Conservation (phyloP, 2,113 vertebrate species). For the rat (Rattus norvegicus) region DNA sequence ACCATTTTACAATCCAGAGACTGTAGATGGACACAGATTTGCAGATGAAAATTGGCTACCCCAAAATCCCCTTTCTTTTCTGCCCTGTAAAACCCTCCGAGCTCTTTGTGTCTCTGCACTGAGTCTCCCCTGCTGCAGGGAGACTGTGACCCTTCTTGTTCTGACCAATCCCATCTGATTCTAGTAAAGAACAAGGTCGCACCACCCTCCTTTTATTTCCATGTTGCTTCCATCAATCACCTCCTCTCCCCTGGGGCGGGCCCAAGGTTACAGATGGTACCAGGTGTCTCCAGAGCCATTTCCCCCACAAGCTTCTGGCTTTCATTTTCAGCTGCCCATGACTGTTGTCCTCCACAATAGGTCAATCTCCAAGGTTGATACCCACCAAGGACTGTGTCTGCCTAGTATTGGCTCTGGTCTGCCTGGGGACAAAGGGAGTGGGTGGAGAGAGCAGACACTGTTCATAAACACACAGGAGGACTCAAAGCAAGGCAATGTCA, state of each 20-base stretch:
- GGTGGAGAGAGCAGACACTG: neutral
- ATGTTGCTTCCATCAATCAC: neutral
- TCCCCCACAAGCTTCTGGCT: neutral
- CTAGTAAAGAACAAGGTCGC: neutral
- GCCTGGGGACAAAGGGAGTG: neutral
- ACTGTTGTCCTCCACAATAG: neutral
- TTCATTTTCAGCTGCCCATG: neutral
- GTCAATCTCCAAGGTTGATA: neutral
- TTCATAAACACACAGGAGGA: fast-evolving
- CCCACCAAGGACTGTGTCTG: no score
- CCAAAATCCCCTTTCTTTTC: neutral
- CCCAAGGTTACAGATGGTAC: neutral
- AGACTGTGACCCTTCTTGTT: neutral
- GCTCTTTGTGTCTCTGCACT: no score
- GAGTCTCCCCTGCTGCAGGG: neutral
- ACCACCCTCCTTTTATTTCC: neutral
- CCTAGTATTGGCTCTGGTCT: neutral
- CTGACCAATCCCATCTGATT: neutral
- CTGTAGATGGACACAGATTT: neutral
- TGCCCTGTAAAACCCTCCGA: neutral
- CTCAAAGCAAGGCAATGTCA: neutral
- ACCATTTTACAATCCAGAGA: neutral
- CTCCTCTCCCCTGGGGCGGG: neutral
- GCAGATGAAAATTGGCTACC: no score
- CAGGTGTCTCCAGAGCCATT: neutral